phyloP scores from a whole-genome alignment of 2,888 invertebrate species.

The Metacarcinus magister region DNA sequence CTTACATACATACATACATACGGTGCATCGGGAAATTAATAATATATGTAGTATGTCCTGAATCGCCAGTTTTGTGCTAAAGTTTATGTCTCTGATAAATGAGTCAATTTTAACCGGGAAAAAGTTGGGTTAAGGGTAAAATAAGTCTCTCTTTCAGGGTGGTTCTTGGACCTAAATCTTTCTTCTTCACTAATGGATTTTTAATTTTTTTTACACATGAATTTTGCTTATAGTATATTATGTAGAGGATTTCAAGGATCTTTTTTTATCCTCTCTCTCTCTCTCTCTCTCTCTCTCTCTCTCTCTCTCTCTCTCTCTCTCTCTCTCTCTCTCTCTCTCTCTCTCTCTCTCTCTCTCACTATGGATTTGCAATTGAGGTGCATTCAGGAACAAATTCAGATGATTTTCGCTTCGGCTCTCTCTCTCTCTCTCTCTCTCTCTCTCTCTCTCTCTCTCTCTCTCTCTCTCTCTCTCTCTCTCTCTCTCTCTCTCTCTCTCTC shows the following conservation, averaged over 20 bases:
- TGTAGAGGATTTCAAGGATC: too few species aligned
- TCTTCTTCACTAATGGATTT: background rate
- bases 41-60: too few species aligned
- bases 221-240: background rate
- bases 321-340: background rate
- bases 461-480: background rate
- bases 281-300: slow-evolving; percentile 8
- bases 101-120: background rate
- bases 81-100: background rate
- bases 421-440: too few species aligned
- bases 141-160: background rate
- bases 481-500: background rate
- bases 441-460: background rate
- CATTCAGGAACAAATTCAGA: too few species aligned
- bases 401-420: too few species aligned
- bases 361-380: background rate
- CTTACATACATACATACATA: too few species aligned
- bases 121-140: too few species aligned
- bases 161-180: background rate
- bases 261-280: too few species aligned
- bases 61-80: too few species aligned
- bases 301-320: slow-evolving; percentile 10
- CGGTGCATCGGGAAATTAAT: too few species aligned
- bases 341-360: background rate
- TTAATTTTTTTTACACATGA: background rate